phyloP scores from a whole-genome alignment of 2,797 vertebrate genomes.

The Lagocephalus sceleratus region DNA sequence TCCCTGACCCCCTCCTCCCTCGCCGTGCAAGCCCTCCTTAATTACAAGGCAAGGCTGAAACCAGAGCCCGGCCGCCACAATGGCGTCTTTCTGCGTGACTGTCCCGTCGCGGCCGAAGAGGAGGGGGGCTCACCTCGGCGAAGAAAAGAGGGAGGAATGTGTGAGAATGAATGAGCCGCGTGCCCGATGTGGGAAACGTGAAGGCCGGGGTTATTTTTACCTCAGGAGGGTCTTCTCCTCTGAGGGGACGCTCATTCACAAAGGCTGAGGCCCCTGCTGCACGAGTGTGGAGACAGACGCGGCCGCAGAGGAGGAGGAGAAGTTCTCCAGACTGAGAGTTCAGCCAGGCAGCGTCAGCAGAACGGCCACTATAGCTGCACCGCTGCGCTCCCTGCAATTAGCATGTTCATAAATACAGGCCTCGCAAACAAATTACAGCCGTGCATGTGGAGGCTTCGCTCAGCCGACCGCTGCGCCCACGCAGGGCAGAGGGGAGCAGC shows the following conservation, averaged over 20 bases:
- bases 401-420: conserved; percentile 76
- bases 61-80: conserved; percentile 71
- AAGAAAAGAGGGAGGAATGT: conserved; percentile 73
- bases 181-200: conserved; percentile 60
- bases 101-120: conserved; percentile 64
- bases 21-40: conserved; percentile 75
- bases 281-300: conserved; percentile 31
- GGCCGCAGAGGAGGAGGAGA: neutral
- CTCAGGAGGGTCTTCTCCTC: conserved; percentile 48
- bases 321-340: conserved; percentile 20
- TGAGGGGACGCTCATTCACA: conserved; percentile 26
- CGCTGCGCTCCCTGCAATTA: conserved; percentile 76
- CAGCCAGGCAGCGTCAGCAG: conserved; percentile 53
- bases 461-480: conserved; percentile 50
- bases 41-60: conserved; percentile 78
- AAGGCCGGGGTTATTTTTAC: conserved; percentile 62
- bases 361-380: conserved; percentile 61
- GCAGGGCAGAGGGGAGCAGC: too few relatives aligned
- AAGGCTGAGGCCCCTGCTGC: neutral
- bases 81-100: conserved; percentile 79
- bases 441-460: conserved; percentile 59
- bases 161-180: conserved; percentile 59
- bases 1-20: conserved; percentile 33
- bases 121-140: conserved; percentile 37
- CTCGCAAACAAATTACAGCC: conserved; percentile 77